Base-by-base conservation (phyloP, 2,888 invertebrate species). In the Callyntrura sp. region DNA sequence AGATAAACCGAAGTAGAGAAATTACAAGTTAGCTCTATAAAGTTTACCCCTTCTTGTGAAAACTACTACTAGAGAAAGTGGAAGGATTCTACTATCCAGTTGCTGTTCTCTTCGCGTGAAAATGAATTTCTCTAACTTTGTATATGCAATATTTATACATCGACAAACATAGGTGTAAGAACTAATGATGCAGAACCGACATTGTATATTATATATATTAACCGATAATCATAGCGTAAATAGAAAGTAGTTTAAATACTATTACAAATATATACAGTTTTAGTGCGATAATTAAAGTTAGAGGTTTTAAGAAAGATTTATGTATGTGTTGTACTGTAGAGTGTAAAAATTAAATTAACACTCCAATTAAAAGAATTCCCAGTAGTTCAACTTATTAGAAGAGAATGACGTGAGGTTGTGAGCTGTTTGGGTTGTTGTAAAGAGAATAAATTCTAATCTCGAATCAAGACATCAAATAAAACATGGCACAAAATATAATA, bases 401-500 rank as follows among this genome's bases (percentile, higher is more conserved):
- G 4, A 45, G 14, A 11, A 68, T 9, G 17, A 73, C 0, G 48
- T 0, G 48, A 9, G 20, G 20, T 45, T 20, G 45, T 45, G 73
- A 45, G 45, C n/a, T 73, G 73, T 5, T 8, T 60, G n/a, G n/a
- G n/a, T 55, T 8, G 45, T 55, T 55, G 9, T 14, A 55, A 14
- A 8, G n/a, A 55, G n/a, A 55, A 55, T 9, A 55, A 81, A 81
- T 43, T 78, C 17, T 78, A 78, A 60, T 79, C 81, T 60, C 48
- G 23, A 81, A 35, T 57, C 12, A 82, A 82, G 65, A 82, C 65
- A 65, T 81, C 81, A 57, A 79, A 20, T 25, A 82, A 62, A 20
- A 62, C 82, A 82, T 45, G 45, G 82, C 82, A 82, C 82, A 82
- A 82, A 76, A n/a, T 76, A 76, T 23, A 28, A 23, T 73, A 73